Evolutionary conservation across 2,888 invertebrate genomes (phyloP), one percentile per base, ranked within the genome.

Genomic region (Dasysyrphus albostriatus): DNA sequence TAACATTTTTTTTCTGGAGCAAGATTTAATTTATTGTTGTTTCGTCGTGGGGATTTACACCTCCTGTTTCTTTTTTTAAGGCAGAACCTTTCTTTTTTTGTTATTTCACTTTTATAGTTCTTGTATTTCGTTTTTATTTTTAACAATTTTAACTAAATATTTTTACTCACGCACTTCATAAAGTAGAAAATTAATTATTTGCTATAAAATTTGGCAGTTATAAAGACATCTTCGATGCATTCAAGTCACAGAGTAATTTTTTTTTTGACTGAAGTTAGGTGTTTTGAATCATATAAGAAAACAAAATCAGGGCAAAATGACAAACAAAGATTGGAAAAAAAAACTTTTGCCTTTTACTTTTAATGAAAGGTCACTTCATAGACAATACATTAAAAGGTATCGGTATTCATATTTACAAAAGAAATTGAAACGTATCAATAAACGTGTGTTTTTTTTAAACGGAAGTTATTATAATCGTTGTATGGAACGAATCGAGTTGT

Each of bases 1-100:
- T 80, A 84, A 72, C 84, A 84, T 84, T 80, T 80, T 84, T 83
- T 70, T 79, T 19, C 56, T 84, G 34, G 75, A 59, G 59, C 14
- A 58, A 34, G 51, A 61, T 58, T 80, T 37, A 47, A 69, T 70
- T 70, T 24, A 14, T 51, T 16, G 9, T 58, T 34, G 32, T 34
- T 58, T 34, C 42, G 49, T 69, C 56, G 69, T 14, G 14, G 14
- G 2, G 78, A 78, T 83, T 29, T 69, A 83, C 8, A 19, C 29
- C 29, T 42, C 16, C 34, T 49, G 8, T 61, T 58, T 73, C 65
- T 24, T 39, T 2, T 42, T 61, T 39, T 3, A 80, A 74, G 39
- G 34, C 16, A 58, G 29, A 42, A 42, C 75, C 42, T 69, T 54
- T 29, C 16, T 39, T 70, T 42, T 34, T 10, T 56, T 44, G 47